phyloP scores from a whole-genome alignment of 2,888 invertebrate genomes.

The Pocota personata region DNA sequence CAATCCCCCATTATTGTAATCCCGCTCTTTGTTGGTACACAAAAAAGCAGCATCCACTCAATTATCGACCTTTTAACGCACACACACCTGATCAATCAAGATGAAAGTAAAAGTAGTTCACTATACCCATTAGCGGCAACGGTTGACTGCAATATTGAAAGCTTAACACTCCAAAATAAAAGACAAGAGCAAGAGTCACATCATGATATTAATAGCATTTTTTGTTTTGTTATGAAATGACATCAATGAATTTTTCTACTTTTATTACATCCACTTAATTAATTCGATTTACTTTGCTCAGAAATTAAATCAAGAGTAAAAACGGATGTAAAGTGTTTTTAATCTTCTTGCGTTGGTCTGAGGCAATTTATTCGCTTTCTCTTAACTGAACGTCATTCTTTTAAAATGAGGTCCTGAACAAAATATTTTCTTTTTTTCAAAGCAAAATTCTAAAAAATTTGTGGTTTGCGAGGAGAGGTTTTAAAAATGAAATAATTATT shows the following conservation, averaged over 20 bases:
- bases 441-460: too few relatives aligned
- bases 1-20: not conserved
- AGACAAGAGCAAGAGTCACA: not conserved
- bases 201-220: conserved; percentile 16
- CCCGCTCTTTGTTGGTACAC: not conserved
- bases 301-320: not conserved
- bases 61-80: conserved; percentile 52
- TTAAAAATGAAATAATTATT: not conserved
- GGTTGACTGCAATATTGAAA: not conserved
- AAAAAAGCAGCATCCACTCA: conserved; percentile 27
- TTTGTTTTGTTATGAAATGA: conserved; percentile 5
- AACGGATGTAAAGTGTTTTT: not conserved
- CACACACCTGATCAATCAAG: conserved; percentile 49
- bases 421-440: not conserved
- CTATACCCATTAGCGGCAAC: not conserved
- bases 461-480: not conserved
- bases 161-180: not conserved
- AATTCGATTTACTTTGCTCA: conserved; percentile 21
- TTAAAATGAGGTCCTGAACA: not conserved
- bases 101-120: conserved; percentile 30
- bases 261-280: conserved; percentile 28
- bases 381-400: not conserved
- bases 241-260: conserved; percentile 36
- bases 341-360: not conserved
- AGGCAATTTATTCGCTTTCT: not conserved